These are phyloP conservation scores for Struthidea cinerea DNA, from an alignment of 2,113 vertebrate species.

Conservation along the genomic window DNA sequence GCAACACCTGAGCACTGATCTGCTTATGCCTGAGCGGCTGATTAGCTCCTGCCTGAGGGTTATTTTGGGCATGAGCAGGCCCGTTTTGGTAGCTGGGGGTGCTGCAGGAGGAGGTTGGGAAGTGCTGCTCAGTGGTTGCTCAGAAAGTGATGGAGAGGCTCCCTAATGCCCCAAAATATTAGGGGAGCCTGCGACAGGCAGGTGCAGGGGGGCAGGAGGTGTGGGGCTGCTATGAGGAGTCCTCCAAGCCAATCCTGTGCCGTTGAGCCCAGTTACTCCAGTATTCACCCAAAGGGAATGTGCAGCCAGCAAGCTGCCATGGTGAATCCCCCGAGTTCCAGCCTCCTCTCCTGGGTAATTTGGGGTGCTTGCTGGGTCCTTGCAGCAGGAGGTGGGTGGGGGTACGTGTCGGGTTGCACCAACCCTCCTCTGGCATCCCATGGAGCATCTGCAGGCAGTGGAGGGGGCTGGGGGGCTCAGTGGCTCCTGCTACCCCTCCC, in stretches of 20 bases:
- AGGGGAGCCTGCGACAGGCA: neutral
- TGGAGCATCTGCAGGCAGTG: neutral
- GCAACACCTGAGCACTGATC: neutral
- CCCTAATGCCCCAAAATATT: neutral
- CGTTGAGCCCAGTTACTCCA: rapidly evolving
- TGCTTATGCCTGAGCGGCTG: neutral
- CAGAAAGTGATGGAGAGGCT: neutral
- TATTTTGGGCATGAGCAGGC: neutral
- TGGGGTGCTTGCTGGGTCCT: neutral
- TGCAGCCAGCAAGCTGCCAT: rapidly evolving
- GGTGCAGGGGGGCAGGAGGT: neutral
- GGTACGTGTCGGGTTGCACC: rapidly evolving
- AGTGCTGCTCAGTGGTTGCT: neutral
- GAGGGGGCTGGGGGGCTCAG: neutral
- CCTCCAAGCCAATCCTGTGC: rapidly evolving
- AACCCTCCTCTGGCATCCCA: rapidly evolving
- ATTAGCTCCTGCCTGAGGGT: neutral
- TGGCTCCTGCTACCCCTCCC: neutral
- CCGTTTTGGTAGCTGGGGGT: neutral
- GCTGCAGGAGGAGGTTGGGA: neutral
- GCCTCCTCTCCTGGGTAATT: neutral
- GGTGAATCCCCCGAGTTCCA: neutral
- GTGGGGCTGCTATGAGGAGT: neutral
- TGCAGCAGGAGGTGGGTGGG: neutral
- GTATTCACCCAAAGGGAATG: neutral